Conservation (phyloP, 2,888 invertebrate genomes). For the Ceraclea dissimilis region DNA sequence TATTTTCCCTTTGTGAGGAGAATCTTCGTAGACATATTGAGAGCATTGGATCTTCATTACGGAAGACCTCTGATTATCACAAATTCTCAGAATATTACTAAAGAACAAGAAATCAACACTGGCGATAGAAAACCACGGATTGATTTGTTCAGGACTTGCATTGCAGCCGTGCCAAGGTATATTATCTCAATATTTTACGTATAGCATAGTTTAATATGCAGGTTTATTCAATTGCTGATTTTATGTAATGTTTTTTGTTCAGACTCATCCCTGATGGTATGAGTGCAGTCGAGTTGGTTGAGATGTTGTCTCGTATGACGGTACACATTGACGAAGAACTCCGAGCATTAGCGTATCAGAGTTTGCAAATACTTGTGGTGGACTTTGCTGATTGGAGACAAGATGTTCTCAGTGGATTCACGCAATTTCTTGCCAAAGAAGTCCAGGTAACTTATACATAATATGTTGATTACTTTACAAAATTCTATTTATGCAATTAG, state of each 20-base stretch:
- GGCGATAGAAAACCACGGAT: constrained; percentile 97
- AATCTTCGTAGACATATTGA: constrained; percentile 90
- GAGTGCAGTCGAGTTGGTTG: constrained; percentile 89
- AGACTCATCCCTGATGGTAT: constrained; percentile 96
- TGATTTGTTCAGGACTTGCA: constrained; percentile 95
- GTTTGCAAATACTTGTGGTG: constrained; percentile 88
- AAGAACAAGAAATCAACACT: constrained; percentile 87
- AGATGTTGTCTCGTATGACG: constrained; percentile 86
- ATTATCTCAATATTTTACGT: neutral
- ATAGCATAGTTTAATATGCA: neutral
- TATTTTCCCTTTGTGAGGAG: constrained; percentile 94
- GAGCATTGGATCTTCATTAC: constrained; percentile 91
- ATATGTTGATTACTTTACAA: neutral
- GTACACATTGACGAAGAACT: constrained; percentile 99
- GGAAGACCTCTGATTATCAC: constrained; percentile 97
- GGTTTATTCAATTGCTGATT: neutral
- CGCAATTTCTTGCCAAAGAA: constrained; percentile 90
- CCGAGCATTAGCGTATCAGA: constrained; percentile 86
- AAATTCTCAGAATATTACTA: constrained; percentile 90
- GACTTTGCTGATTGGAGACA: constrained; percentile 98
- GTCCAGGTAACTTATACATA: constrained; percentile 49
- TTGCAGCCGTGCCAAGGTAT: constrained; percentile 86
- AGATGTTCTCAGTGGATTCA: constrained; percentile 89
- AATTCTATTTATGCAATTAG: neutral
- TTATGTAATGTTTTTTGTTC: neutral